Base-by-base conservation (phyloP, 2,113 vertebrate species). In the Phyllostomus hastatus region DNA sequence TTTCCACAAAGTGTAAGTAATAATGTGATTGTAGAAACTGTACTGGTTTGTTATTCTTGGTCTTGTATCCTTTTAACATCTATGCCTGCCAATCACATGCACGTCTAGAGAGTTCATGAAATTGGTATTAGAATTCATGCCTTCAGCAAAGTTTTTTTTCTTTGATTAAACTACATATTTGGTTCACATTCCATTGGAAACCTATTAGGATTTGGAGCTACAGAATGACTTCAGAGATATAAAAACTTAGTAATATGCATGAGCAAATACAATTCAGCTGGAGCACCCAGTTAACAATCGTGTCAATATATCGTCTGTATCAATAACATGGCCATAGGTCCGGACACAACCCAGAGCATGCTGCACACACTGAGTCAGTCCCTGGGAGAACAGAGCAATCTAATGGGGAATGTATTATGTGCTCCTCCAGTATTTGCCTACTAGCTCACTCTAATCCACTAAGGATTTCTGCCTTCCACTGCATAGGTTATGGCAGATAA, bases 21-120 rank as follows among this genome's bases (percentile, higher is more conserved):
- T 54, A 93, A 88, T 78, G 46, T 86, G 89, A 96, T 85, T 85
- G 89, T 87, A 95, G 59, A 85, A 93, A 86, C 31, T 66, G 10
- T 86, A 43, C 26, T 91, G 48, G 24, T 85, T 94, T 97, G 50
- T 95, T 97, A 93, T 97, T 96, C 57, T 96, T 95, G 54, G 64
- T 95, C 38, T 94, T 61, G n/a, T 14, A 96, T 82, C 61, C 57
- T 48, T 88, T 83, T 48, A 90, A 79, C 4, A 57, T 79, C 73
- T 89, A 66, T 75, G 50, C 19, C 72, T 80, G 54, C 31, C 83
- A 83, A 86, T 96, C 89, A 93, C 89, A 95, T 87, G n/a, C 50
- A 94, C 20, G n/a, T 48, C 75, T 91, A 91, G 24, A 38, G 66
- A 94, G 79, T 43, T 91, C 69, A 89, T 59, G 6, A 76, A 96